Percentiles rank a stretch among this genome's conserved stretches.
Evolutionary conservation across 1,140 invertebrate genomes (phyloP).

Genomic region (Zaprionus capensis): DNA sequence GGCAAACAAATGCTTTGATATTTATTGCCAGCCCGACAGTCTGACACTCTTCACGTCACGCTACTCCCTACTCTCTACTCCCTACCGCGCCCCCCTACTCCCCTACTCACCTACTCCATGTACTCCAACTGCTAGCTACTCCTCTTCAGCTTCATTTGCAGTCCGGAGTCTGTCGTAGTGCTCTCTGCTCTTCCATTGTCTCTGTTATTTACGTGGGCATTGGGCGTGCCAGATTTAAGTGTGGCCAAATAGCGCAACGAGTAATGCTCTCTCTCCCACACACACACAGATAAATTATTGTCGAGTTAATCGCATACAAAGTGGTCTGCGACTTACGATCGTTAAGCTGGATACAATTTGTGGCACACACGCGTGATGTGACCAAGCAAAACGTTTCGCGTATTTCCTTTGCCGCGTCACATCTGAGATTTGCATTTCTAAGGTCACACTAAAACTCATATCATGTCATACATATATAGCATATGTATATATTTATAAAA

Average conservation of each 20-base stretch:
- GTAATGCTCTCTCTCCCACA: background rate
- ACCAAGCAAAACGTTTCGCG: background rate
- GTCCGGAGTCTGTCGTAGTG: background rate
- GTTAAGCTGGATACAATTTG: background rate
- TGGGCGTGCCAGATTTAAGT: conserved; percentile 36
- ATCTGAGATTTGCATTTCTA: no score
- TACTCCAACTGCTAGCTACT: background rate
- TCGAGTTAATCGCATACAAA: conserved; percentile 6
- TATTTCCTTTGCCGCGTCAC: no score
- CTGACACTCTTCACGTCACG: conserved; percentile 26
- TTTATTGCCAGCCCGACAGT: conserved; percentile 64
- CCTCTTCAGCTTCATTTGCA: background rate
- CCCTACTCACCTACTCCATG: background rate
- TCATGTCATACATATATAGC: no score
- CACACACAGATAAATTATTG: conserved; percentile 23
- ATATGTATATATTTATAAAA: no score
- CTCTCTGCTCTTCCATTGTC: conserved; percentile 1
- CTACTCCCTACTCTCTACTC: background rate
- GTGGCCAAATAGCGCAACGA: conserved; percentile 21
- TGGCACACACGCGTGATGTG: background rate
- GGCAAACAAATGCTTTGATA: conserved; percentile 82
- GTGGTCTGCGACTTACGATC: conserved; percentile 2
- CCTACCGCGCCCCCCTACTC: background rate
- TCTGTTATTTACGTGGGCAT: conserved; percentile 17
- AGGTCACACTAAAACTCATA: no score